phyloP scores from a whole-genome alignment of 2,797 vertebrate genomes.

The Parauchenoglanis punctatus region DNA sequence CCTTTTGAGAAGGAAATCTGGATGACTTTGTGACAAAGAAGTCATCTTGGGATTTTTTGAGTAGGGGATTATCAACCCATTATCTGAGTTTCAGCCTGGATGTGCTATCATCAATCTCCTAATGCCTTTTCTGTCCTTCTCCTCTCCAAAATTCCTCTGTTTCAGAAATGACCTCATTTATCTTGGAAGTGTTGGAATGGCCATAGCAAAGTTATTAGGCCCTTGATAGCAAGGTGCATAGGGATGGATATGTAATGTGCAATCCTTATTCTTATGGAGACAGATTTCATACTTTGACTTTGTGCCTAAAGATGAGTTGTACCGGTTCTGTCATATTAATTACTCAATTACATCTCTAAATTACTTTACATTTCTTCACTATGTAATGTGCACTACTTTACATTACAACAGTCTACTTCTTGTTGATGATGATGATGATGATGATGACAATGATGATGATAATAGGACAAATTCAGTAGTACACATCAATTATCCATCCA shows the following conservation, averaged over 20 bases:
- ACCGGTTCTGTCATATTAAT: background rate
- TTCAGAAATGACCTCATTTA: conserved; percentile 46
- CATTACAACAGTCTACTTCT: background rate
- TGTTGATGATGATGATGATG: background rate
- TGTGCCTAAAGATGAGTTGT: background rate
- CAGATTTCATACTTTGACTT: conserved; percentile 1
- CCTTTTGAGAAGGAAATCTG: conserved; percentile 15
- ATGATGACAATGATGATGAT: background rate
- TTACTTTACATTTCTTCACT: background rate
- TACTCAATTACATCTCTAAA: background rate
- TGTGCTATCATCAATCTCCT: conserved; percentile 46
- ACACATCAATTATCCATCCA: no score
- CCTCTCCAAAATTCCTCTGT: conserved; percentile 36
- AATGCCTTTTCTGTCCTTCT: conserved; percentile 39
- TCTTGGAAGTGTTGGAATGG: conserved; percentile 31
- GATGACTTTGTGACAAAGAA: conserved; percentile 41
- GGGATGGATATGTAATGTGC: background rate
- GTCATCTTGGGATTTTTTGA: conserved; percentile 29
- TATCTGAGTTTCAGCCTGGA: conserved; percentile 33
- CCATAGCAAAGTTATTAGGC: conserved; percentile 19
- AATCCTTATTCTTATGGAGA: conserved; percentile 1
- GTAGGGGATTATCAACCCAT: conserved; percentile 45
- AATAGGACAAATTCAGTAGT: background rate
- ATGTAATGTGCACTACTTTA: background rate
- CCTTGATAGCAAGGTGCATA: conserved; percentile 20